These are phyloP conservation scores for Melanotaenia nigrans DNA, from an alignment of 2,797 vertebrate genomes.

Conservation along the genomic window DNA sequence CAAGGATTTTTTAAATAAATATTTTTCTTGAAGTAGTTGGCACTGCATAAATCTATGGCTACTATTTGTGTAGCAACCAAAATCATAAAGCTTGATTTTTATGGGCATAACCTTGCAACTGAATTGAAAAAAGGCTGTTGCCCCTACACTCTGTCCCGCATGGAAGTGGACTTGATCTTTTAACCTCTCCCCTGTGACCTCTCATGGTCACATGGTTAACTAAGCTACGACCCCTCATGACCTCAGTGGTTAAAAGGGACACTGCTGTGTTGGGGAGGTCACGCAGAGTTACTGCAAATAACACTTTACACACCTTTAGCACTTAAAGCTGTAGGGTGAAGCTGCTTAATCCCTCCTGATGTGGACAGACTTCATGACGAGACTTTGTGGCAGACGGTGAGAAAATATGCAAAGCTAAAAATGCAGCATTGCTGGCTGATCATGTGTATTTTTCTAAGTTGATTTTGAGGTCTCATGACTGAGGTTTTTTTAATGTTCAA, in stretches of 20 bases:
- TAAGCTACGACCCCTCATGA: slow-evolving; percentile 64
- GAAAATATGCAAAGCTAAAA: not conserved
- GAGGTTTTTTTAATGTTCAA: not conserved
- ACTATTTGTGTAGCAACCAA: slow-evolving; percentile 32
- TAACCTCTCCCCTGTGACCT: slow-evolving; percentile 65
- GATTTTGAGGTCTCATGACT: not conserved
- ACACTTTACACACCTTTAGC: slow-evolving; percentile 68
- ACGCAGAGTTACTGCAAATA: slow-evolving; percentile 61
- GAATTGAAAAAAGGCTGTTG: slow-evolving; percentile 11
- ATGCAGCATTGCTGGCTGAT: not conserved
- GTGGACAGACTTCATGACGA: slow-evolving; percentile 22
- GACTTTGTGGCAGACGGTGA: not conserved
- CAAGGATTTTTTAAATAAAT: not conserved
- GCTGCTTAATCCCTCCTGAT: slow-evolving; percentile 60
- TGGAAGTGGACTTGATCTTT: slow-evolving; percentile 81
- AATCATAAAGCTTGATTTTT: slow-evolving; percentile 24
- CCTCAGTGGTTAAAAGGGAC: slow-evolving; percentile 59
- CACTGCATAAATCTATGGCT: not conserved
- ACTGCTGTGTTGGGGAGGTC: slow-evolving; percentile 69
- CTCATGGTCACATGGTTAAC: slow-evolving; percentile 70
- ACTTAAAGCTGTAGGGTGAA: slow-evolving; percentile 48
- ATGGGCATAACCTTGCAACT: slow-evolving; percentile 49
- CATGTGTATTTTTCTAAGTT: not conserved
- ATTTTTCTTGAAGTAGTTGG: slow-evolving; percentile 13
- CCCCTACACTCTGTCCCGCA: slow-evolving; percentile 60